These are phyloP conservation scores for Nibea coibor DNA, from an alignment of 2,113 vertebrate genomes.

Conservation along the genomic window DNA sequence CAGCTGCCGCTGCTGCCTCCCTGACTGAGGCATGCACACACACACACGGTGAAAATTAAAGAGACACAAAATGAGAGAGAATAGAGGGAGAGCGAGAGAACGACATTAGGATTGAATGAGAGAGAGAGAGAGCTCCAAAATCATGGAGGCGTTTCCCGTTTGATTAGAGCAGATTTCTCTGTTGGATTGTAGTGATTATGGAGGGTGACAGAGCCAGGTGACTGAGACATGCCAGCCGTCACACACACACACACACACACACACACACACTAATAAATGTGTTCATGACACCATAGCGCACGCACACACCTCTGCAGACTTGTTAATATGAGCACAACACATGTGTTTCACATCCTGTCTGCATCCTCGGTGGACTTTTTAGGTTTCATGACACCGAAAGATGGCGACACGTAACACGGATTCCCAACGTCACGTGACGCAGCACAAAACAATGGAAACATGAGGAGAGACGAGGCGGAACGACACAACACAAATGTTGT, in stretches of 20 bases:
- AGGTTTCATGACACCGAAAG: background rate
- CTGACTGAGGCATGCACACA: slow-evolving; percentile 28
- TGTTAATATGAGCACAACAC: slow-evolving; percentile 22
- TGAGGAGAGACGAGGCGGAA: no score
- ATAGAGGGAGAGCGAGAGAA: background rate
- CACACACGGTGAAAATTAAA: slow-evolving; percentile 26
- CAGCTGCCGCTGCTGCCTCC: slow-evolving; percentile 68
- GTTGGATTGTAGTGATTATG: slow-evolving; percentile 71
- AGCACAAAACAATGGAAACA: background rate
- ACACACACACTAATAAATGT: slow-evolving; percentile 11
- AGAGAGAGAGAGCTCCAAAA: slow-evolving; percentile 27
- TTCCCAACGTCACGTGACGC: background rate
- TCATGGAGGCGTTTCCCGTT: slow-evolving; percentile 68
- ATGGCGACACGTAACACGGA: background rate
- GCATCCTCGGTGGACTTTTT: background rate
- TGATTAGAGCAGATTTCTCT: slow-evolving; percentile 75
- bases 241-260: background rate
- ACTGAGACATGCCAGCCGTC: slow-evolving; percentile 52
- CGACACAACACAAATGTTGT: no score
- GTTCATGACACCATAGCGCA: slow-evolving; percentile 22
- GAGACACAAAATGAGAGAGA: slow-evolving; percentile 48
- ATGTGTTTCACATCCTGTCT: slow-evolving; percentile 21
- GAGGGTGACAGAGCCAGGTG: slow-evolving; percentile 64
- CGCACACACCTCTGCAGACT: slow-evolving; percentile 28
- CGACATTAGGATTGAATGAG: no score